A percentile compares a stretch with the other conserved stretches of the same genome.
Evolutionary conservation across 1,140 invertebrate genomes (phyloP).

Genomic region (Danaus melanippus): DNA sequence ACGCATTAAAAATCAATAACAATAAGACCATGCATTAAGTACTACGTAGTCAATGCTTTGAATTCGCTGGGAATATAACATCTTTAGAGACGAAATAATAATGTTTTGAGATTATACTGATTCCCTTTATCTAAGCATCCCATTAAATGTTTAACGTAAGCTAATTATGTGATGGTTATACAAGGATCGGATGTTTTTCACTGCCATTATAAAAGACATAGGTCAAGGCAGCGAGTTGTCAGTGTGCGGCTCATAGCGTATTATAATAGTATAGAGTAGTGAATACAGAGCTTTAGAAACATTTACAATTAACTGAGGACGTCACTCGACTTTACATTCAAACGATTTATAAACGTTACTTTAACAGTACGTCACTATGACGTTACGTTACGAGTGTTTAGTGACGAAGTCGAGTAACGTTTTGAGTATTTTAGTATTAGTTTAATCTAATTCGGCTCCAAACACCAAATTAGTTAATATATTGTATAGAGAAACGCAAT

Average conservation of each 20-base stretch:
- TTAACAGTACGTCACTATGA: too few species aligned
- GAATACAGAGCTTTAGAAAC: conserved; percentile 50
- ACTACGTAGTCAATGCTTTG: too few species aligned
- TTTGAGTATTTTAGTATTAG: conserved; percentile 30
- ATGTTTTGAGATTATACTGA: background rate
- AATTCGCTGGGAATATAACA: conserved; percentile 14
- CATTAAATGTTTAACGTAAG: too few species aligned
- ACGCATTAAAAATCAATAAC: too few species aligned
- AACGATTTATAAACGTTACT: too few species aligned
- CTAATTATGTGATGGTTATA: background rate
- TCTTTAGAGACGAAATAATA: conserved; percentile 14
- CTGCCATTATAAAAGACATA: conserved; percentile 17
- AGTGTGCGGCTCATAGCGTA: conserved; percentile 35
- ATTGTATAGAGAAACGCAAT: conserved; percentile 58
- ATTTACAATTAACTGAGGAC: conserved; percentile 30
- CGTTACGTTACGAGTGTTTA: background rate
- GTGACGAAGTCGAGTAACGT: conserved; percentile 19
- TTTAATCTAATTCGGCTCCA: conserved; percentile 47
- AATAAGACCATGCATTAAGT: too few species aligned
- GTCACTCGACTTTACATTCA: conserved; percentile 9
- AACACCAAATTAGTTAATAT: conserved; percentile 65
- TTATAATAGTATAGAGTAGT: conserved; percentile 48
- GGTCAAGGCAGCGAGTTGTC: conserved; percentile 38
- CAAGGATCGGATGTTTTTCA: conserved; percentile 16
- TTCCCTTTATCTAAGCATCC: too few species aligned